Base-by-base conservation (phyloP, 2,113 vertebrate genomes). In the Tachysurus fulvidraco region DNA sequence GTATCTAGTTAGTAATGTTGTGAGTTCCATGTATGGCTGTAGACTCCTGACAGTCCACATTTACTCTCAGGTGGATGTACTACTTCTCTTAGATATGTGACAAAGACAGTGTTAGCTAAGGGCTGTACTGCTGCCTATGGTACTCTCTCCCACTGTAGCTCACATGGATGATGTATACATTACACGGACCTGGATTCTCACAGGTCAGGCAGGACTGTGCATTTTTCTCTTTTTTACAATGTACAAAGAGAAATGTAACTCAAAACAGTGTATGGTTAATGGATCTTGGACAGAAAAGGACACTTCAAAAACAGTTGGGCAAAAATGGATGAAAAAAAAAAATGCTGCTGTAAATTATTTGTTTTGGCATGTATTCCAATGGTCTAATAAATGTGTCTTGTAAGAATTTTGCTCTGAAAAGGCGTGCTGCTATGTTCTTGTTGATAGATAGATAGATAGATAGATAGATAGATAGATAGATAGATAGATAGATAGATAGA, bases 361-460 rank as follows among this genome's bases (percentile, higher is more conserved):
- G 94, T 96, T 96, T 96, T 96, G 95, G 96, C 96, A 97, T 98
- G 96, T 97, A 97, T 95, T 97, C 95, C 95, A 95, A 97, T 97
- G 96, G 96, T 97, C 96, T 92, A 98, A 99, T 99, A 99, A 97
- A 99, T 96, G 95, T 97, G 95, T 97, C 96, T 97, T 96, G 94
- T 97, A 96, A 97, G 95, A 94, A 94, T 92, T 92, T 93, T 94
- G 93, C 93, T 94, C 64, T 30, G 41, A n/a, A 83, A 54, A 76
- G n/a, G n/a, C 17, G 79, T 92, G 82, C 36, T 92, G 93, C 92
- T 91, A 88, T 69, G 80, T 54, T 92, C 88, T 89, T 86, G 41
- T 86, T 74, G 30, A n/a, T 50, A 9, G 8, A 7, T 50, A 50
- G 36, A 36, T 36, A 36, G 36, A 36, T 36, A 36, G 36, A 36